A percentile compares a stretch with the other conserved stretches of the same genome.
These are phyloP conservation scores for Nomada lathburiana DNA, from an alignment of 2,888 invertebrate species.

Conservation along the genomic window DNA sequence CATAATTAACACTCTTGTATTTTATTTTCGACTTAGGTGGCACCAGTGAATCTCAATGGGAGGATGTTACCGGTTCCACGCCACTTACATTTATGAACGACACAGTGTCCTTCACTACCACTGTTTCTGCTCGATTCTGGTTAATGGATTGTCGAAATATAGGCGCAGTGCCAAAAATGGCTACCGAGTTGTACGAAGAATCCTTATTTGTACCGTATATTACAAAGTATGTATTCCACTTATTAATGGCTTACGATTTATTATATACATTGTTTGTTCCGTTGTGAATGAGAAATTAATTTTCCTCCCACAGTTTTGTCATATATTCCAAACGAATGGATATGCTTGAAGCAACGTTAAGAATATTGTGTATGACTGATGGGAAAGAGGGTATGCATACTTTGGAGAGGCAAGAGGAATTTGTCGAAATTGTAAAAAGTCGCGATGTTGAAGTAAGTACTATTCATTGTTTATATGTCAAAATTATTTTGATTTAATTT, in stretches of 20 bases:
- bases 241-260: background rate
- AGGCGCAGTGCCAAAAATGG: conserved; percentile 97
- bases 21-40: conserved; percentile 88
- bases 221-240: conserved; percentile 88
- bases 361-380: conserved; percentile 99
- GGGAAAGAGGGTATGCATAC: conserved; percentile 98
- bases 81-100: conserved; percentile 98
- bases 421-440: conserved; percentile 97
- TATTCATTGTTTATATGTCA: background rate
- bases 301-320: conserved; percentile 88
- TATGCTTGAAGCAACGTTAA: conserved; percentile 92
- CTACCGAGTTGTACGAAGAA: conserved; percentile 97
- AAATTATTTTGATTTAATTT: background rate
- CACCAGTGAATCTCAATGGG: conserved; percentile 98
- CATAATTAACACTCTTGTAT: background rate
- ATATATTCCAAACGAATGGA: conserved; percentile 98
- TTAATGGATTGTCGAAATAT: conserved; percentile 99
- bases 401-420: conserved; percentile 96
- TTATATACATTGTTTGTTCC: background rate
- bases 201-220: conserved; percentile 94
- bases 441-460: conserved; percentile 93
- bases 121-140: conserved; percentile 99
- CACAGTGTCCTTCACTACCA: conserved; percentile 99
- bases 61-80: conserved; percentile 99
- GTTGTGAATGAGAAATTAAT: background rate